A percentile compares a stretch with the other conserved stretches of the same genome.
Evolutionary conservation across 2,888 invertebrate species (phyloP).

Genomic region (Dicyrtoma fusca): DNA sequence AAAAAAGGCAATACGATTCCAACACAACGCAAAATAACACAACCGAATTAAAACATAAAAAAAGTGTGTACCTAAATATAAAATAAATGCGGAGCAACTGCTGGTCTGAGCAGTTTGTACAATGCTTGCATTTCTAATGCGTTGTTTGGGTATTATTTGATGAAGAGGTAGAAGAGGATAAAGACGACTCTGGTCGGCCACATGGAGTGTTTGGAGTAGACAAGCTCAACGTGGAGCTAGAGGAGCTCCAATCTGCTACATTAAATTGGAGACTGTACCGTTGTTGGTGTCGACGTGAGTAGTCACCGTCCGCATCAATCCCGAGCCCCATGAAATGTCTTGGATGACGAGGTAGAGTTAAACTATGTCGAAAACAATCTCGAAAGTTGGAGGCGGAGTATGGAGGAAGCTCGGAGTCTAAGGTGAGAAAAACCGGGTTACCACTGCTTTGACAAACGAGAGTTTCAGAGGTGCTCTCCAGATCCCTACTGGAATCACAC

Average conservation of each 20-base stretch:
- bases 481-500: background rate
- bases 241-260: constrained; percentile 51
- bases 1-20: too few species aligned
- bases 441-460: background rate
- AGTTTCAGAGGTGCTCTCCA: constrained; percentile 3
- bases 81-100: too few species aligned
- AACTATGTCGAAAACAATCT: constrained; percentile 48
- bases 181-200: constrained; percentile 1
- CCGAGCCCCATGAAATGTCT: constrained; percentile 20
- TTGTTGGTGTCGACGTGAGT: constrained; percentile 37
- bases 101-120: too few species aligned
- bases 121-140: too few species aligned
- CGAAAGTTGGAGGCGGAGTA: constrained; percentile 42
- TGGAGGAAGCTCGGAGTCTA: constrained; percentile 40
- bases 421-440: background rate
- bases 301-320: constrained; percentile 27
- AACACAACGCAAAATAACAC: too few species aligned
- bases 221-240: constrained; percentile 52
- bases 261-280: constrained; percentile 54
- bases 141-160: constrained; percentile 1
- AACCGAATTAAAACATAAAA: too few species aligned
- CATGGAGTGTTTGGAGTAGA: constrained; percentile 52
- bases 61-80: too few species aligned
- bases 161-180: constrained; percentile 24
- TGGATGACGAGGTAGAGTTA: constrained; percentile 50